Evolutionary conservation across 1,140 invertebrate genomes (phyloP).

Genomic region (Neodiprion fabricii): DNA sequence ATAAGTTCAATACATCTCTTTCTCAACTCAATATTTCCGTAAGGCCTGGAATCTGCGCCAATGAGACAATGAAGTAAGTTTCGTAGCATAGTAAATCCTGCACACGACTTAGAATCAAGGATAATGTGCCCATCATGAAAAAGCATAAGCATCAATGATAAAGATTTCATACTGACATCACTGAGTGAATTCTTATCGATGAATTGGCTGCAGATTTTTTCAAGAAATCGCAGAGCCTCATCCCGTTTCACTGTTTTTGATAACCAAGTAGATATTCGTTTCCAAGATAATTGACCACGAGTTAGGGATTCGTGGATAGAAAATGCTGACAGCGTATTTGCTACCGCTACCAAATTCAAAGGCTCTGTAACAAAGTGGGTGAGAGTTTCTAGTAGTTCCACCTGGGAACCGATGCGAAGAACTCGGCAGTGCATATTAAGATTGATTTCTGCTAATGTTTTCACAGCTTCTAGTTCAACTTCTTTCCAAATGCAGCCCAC

Average conservation of each 20-base stretch:
- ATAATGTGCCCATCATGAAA: slow-evolving; percentile 32
- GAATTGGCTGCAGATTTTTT: slow-evolving; percentile 21
- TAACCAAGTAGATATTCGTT: slow-evolving; percentile 28
- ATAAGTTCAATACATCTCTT: slow-evolving; percentile 28
- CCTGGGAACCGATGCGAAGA: slow-evolving; percentile 36
- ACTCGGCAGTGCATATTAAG: slow-evolving; percentile 37
- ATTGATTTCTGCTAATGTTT: slow-evolving; percentile 35
- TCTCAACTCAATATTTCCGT: slow-evolving; percentile 18
- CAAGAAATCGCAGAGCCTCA: slow-evolving; percentile 28
- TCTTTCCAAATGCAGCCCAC: slow-evolving; percentile 24
- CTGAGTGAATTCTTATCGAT: background rate
- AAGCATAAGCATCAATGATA: slow-evolving; percentile 30
- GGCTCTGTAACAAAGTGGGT: background rate
- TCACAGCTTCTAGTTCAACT: slow-evolving; percentile 32
- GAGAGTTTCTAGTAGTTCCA: slow-evolving; percentile 37
- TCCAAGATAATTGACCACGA: slow-evolving; percentile 28
- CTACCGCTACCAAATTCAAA: slow-evolving; percentile 5
- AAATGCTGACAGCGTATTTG: slow-evolving; percentile 34
- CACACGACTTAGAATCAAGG: slow-evolving; percentile 16
- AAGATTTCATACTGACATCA: slow-evolving; percentile 19
- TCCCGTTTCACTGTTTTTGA: slow-evolving; percentile 8
- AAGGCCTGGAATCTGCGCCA: slow-evolving; percentile 29
- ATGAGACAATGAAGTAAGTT: slow-evolving; percentile 25
- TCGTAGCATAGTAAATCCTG: slow-evolving; percentile 7
- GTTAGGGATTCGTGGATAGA: slow-evolving; percentile 26